Evolutionary conservation across 2,888 invertebrate genomes (phyloP).

Genomic region (Tricholauxania praeusta): DNA sequence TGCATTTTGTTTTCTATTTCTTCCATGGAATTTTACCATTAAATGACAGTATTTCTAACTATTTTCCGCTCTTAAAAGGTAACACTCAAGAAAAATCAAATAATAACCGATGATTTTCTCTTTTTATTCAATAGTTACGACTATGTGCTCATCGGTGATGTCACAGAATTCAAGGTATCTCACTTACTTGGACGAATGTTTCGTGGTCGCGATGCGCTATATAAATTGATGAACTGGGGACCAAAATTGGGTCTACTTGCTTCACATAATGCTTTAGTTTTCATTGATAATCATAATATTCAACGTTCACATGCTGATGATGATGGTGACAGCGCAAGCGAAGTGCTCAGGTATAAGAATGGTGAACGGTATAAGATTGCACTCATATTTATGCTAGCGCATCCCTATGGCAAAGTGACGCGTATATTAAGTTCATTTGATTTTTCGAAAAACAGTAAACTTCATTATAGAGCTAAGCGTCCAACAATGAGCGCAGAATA

Average conservation of each 20-base stretch:
- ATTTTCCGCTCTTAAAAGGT: no score
- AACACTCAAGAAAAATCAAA: no score
- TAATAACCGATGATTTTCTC: no score
- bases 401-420: constrained; percentile 79
- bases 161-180: constrained; percentile 77
- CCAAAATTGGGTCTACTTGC: constrained; percentile 74
- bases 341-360: constrained; percentile 71
- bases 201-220: constrained; percentile 72
- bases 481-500: constrained; percentile 74
- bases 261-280: constrained; percentile 73
- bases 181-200: constrained; percentile 69
- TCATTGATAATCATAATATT: constrained; percentile 91
- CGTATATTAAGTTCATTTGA: constrained; percentile 86
- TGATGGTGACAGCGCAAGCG: constrained; percentile 72
- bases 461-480: constrained; percentile 70
- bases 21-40: no score
- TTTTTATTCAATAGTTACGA: constrained; percentile 61
- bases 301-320: constrained; percentile 82
- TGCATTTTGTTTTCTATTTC: no score
- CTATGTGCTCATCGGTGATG: constrained; percentile 71
- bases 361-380: constrained; percentile 78
- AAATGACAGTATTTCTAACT: no score
- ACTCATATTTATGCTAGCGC: constrained; percentile 86
- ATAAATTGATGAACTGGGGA: constrained; percentile 75
- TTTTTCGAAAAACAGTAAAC: no score